These are phyloP conservation scores for Macrosiphum euphorbiae DNA, from an alignment of 2,888 invertebrate species.

Conservation along the genomic window DNA sequence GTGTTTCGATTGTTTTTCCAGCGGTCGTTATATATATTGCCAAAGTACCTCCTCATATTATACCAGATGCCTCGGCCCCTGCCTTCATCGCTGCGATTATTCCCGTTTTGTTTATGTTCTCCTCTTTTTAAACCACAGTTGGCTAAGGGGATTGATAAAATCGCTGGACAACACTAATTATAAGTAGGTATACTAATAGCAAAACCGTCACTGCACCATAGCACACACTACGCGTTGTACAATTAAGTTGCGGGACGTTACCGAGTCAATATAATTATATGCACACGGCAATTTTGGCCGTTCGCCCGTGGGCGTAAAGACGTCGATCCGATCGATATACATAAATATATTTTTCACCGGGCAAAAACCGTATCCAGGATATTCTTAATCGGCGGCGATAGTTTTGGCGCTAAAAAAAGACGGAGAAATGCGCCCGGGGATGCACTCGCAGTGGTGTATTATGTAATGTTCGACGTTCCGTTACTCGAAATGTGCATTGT, in stretches of 20 bases:
- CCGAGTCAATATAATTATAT: slow-evolving; percentile 46
- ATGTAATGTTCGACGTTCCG: slow-evolving; percentile 5
- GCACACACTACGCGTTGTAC: neutral
- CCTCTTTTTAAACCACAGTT: neutral
- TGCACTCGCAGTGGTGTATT: neutral
- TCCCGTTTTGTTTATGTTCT: slow-evolving; percentile 2
- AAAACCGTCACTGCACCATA: slow-evolving; percentile 16
- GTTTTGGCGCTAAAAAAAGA: slow-evolving; percentile 52
- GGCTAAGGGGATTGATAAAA: slow-evolving; percentile 31
- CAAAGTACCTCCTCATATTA: neutral
- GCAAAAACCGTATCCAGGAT: slow-evolving; percentile 32
- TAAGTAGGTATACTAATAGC: slow-evolving; percentile 1
- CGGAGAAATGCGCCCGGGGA: slow-evolving; percentile 20
- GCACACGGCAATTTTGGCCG: slow-evolving; percentile 39
- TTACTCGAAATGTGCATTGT: slow-evolving; percentile 52
- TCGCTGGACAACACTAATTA: slow-evolving; percentile 27
- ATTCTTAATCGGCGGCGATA: slow-evolving; percentile 19
- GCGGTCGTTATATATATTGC: neutral
- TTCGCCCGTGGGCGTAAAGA: slow-evolving; percentile 34
- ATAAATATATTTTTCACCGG: slow-evolving; percentile 10
- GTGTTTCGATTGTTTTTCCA: slow-evolving; percentile 41
- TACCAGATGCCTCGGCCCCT: neutral
- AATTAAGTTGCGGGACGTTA: neutral
- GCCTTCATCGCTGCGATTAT: neutral
- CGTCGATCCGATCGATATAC: slow-evolving; percentile 41